Evolutionary conservation across 2,113 vertebrate species (phyloP).

Genomic region (Isichthys henryi): DNA sequence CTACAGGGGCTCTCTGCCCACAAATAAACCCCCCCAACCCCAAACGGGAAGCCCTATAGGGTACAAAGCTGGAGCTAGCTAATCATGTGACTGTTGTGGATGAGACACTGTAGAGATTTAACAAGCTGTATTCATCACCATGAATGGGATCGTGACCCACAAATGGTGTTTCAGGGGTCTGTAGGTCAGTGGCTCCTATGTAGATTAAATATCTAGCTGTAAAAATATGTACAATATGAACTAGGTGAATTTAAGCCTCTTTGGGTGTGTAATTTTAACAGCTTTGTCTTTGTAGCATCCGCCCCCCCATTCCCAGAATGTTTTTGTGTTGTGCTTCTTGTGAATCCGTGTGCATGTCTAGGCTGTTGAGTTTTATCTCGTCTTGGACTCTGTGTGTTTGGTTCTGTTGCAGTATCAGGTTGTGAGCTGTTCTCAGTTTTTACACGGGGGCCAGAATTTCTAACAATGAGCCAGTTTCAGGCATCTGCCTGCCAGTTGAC

Average conservation of each 20-base stretch:
- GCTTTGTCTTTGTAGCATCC: background rate
- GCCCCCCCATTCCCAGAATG: background rate
- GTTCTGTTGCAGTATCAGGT: background rate
- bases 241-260: background rate
- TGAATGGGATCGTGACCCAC: background rate
- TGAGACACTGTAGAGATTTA: background rate
- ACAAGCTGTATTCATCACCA: background rate
- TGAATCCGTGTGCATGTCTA: background rate
- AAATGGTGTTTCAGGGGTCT: background rate
- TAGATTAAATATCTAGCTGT: background rate
- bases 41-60: background rate
- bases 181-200: background rate
- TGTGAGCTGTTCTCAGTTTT: background rate
- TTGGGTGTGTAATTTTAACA: background rate
- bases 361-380: too few relatives aligned
- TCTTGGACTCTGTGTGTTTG: background rate
- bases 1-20: slow-evolving; percentile 38
- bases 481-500: background rate
- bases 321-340: background rate
- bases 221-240: background rate
- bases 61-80: background rate
- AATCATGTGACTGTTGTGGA: background rate
- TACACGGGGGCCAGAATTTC: background rate
- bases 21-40: background rate
- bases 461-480: background rate